Evolutionary conservation across 2,113 vertebrate genomes (phyloP).

Genomic region (Callorhinus ursinus): DNA sequence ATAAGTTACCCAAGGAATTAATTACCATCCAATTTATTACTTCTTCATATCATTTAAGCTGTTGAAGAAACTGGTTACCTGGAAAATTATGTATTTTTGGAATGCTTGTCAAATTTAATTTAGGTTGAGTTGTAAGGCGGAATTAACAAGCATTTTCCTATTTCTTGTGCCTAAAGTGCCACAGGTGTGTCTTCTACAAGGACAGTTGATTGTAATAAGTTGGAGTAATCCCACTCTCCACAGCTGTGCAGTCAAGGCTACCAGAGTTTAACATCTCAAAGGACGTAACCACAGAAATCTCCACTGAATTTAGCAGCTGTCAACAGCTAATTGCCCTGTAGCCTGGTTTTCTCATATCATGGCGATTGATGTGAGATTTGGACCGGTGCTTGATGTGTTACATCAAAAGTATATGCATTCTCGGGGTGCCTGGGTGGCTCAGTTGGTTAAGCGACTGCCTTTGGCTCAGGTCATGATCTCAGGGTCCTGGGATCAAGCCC

Average conservation of each 20-base stretch:
- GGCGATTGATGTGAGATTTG: slow-evolving; percentile 27
- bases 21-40: slow-evolving; percentile 64
- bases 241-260: neutral
- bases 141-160: slow-evolving; percentile 48
- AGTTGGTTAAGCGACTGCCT: neutral
- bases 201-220: neutral
- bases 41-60: slow-evolving; percentile 53
- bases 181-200: slow-evolving; percentile 21
- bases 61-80: slow-evolving; percentile 69
- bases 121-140: slow-evolving; percentile 35
- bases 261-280: slow-evolving; percentile 59
- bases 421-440: too few relatives aligned
- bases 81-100: slow-evolving; percentile 68
- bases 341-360: slow-evolving; percentile 37
- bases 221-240: neutral
- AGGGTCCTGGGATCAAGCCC: neutral
- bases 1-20: slow-evolving; percentile 69
- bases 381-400: slow-evolving; percentile 13
- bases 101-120: slow-evolving; percentile 73
- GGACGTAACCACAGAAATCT: neutral
- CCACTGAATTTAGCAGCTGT: slow-evolving; percentile 51
- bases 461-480: neutral
- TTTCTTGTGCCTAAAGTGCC: slow-evolving; percentile 11
- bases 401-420: slow-evolving; percentile 34
- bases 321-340: slow-evolving; percentile 61